Conservation (phyloP, 1,140 invertebrate genomes). For the Latrodectus geometricus region DNA sequence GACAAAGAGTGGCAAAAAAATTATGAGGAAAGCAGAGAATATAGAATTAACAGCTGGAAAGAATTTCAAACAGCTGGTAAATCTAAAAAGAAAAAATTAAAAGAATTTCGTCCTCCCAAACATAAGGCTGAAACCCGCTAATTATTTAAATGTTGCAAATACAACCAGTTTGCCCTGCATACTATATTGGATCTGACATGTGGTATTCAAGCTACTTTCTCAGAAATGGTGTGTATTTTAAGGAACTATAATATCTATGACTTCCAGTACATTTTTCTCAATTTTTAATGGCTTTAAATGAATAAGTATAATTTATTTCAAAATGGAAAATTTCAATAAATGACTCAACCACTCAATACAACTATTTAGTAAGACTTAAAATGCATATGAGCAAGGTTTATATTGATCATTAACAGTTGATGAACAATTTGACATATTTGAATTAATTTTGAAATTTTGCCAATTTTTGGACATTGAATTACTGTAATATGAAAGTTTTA, state of each 20-base stretch:
- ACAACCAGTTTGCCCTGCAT: not conserved
- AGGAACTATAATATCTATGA: not conserved
- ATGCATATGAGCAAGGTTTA: no score
- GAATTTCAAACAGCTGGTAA: constrained; percentile 82
- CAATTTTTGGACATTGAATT: no score
- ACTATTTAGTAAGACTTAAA: no score
- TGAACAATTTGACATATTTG: no score
- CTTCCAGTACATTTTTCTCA: no score
- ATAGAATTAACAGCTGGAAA: constrained; percentile 95
- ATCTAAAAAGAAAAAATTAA: constrained; percentile 78
- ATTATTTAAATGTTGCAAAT: not conserved
- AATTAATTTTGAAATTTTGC: no score
- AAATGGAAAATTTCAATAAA: no score
- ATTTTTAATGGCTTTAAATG: no score
- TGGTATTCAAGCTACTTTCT: not conserved
- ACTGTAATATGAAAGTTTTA: no score
- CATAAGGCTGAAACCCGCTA: constrained; percentile 94
- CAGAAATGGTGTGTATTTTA: not conserved
- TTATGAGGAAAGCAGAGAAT: constrained; percentile 89
- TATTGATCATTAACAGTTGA: no score
- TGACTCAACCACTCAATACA: no score
- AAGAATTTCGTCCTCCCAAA: constrained; percentile 90
- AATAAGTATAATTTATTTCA: no score
- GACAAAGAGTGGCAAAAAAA: constrained; percentile 98
- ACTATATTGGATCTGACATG: not conserved